Percentiles rank a stretch among this genome's conserved stretches.
These are phyloP conservation scores for Fulica atra DNA, from an alignment of 2,113 vertebrate species.

Conservation along the genomic window DNA sequence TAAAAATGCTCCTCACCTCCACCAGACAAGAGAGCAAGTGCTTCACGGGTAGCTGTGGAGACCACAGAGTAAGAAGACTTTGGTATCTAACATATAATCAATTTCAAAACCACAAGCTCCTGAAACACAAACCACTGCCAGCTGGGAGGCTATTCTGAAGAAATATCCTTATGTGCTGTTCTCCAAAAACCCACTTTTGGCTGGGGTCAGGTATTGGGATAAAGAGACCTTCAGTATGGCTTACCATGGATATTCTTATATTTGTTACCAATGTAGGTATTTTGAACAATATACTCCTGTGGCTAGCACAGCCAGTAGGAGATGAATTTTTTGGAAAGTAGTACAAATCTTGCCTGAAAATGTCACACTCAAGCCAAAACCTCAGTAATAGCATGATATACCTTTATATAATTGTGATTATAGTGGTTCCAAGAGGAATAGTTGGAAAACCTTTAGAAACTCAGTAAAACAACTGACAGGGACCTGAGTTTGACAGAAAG, in stretches of 20 bases:
- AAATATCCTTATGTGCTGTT: neutral
- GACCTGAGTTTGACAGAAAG: neutral
- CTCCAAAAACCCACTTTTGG: neutral
- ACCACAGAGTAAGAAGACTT: neutral
- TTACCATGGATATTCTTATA: neutral
- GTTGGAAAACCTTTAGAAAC: neutral
- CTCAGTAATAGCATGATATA: neutral
- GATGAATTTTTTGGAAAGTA: neutral
- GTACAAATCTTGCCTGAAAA: neutral
- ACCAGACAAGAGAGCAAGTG: neutral
- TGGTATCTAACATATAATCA: neutral
- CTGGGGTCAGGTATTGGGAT: neutral
- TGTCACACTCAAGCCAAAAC: neutral
- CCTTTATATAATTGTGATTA: neutral
- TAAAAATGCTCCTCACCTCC: neutral
- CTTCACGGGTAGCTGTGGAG: neutral
- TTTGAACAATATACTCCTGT: neutral
- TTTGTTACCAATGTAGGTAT: neutral
- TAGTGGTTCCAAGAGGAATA: neutral
- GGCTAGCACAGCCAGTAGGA: neutral
- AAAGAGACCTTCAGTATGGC: neutral
- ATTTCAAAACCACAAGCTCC: constrained; percentile 4
- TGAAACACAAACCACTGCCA: constrained; percentile 1
- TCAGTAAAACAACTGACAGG: neutral
- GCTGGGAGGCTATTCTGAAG: neutral